phyloP scores from a whole-genome alignment of 2,113 vertebrate genomes.

The Origma solitaria region DNA sequence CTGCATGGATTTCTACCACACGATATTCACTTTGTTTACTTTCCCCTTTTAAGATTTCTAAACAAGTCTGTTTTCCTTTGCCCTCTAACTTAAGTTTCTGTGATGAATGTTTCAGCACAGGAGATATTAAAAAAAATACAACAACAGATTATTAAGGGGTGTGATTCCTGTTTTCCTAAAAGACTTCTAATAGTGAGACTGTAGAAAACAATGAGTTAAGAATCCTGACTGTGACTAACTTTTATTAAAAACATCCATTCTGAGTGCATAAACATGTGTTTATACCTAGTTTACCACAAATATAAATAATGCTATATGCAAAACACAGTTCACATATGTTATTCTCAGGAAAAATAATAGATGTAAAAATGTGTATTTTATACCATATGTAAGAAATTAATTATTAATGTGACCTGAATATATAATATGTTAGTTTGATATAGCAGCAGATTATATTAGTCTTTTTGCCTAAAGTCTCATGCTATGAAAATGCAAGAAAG shows the following conservation, averaged over 20 bases:
- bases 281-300: background rate
- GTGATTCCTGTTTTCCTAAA: background rate
- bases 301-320: background rate
- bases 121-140: background rate
- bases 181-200: background rate
- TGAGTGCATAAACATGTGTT: background rate
- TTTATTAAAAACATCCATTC: constrained; percentile 13
- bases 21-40: background rate
- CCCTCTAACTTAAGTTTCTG: background rate
- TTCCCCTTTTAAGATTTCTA: background rate
- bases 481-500: constrained; percentile 1
- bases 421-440: constrained; percentile 11
- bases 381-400: background rate
- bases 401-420: constrained; percentile 48
- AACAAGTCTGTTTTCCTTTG: background rate
- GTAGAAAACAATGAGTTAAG: constrained; percentile 11
- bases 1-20: background rate
- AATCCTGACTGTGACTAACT: background rate
- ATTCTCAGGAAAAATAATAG: constrained; percentile 12
- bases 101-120: background rate
- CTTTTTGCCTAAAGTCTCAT: constrained; percentile 13
- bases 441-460: background rate
- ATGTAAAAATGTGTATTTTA: background rate
- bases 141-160: background rate
- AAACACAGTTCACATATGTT: background rate